phyloP scores from a whole-genome alignment of 2,888 invertebrate species.

The Lithophane semibrunnea region DNA sequence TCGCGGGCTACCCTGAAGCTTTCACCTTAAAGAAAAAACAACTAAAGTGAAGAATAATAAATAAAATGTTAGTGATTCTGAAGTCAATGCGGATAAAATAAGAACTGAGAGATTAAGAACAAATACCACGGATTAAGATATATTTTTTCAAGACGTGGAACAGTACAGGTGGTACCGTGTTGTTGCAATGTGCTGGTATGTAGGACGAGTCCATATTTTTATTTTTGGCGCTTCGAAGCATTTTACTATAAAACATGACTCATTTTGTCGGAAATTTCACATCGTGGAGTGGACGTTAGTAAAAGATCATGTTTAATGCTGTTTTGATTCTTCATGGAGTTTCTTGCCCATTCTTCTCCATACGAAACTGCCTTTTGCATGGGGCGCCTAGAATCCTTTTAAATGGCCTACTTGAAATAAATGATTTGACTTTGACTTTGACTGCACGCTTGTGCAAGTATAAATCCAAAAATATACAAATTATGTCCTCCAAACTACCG shows the following conservation, averaged over 20 bases:
- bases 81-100: not conserved
- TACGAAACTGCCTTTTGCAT: not conserved
- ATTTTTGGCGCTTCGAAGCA: not conserved
- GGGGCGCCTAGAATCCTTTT: not conserved
- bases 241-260: not conserved
- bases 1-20: no score
- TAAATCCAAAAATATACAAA: not conserved
- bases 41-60: not conserved
- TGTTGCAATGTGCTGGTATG: not conserved
- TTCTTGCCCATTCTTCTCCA: not conserved
- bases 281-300: not conserved
- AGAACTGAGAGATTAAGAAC: not conserved
- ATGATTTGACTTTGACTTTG: not conserved
- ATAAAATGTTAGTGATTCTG: conserved; percentile 22
- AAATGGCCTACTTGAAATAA: not conserved
- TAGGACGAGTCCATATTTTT: not conserved
- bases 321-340: not conserved
- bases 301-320: not conserved
- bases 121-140: conserved; percentile 18
- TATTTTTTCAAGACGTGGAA: conserved; percentile 11
- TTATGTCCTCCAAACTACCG: not conserved
- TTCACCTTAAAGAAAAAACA: not conserved
- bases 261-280: not conserved
- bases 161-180: not conserved
- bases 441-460: not conserved